Percentiles rank a stretch among this genome's conserved stretches.
phyloP scores from a whole-genome alignment of 2,797 vertebrate genomes.

The Hydrocynus forskahlii region DNA sequence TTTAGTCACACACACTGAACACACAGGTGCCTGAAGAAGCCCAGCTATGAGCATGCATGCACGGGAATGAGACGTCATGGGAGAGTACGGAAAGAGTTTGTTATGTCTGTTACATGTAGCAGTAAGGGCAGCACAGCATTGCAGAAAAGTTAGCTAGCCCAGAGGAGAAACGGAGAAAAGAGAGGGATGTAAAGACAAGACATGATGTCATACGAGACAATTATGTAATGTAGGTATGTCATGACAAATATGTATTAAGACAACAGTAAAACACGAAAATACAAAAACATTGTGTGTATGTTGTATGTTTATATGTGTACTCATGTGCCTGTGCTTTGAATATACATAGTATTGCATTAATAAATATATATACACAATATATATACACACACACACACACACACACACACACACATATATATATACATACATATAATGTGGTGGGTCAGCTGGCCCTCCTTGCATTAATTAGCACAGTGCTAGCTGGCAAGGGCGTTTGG shows the following conservation, averaged over 20 bases:
- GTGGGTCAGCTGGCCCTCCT: too few relatives aligned
- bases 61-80: not conserved
- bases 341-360: too few relatives aligned
- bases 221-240: not conserved
- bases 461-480: too few relatives aligned
- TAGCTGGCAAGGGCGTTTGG: too few relatives aligned
- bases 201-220: not conserved
- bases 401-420: too few relatives aligned
- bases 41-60: conserved; percentile 33
- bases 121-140: conserved; percentile 45
- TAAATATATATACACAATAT: too few relatives aligned
- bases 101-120: not conserved
- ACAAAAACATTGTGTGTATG: not conserved
- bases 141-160: conserved; percentile 4
- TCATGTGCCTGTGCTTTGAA: too few relatives aligned
- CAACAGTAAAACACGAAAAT: not conserved
- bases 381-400: too few relatives aligned
- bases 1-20: not conserved
- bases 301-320: not conserved
- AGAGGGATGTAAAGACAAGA: conserved; percentile 20
- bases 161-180: not conserved
- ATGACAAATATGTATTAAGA: not conserved
- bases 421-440: too few relatives aligned
- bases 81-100: conserved; percentile 3
- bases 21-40: conserved; percentile 30